Percentiles rank a stretch among this genome's conserved stretches.
phyloP scores from a whole-genome alignment of 1,140 invertebrate genomes.

The Oryzaephilus surinamensis region DNA sequence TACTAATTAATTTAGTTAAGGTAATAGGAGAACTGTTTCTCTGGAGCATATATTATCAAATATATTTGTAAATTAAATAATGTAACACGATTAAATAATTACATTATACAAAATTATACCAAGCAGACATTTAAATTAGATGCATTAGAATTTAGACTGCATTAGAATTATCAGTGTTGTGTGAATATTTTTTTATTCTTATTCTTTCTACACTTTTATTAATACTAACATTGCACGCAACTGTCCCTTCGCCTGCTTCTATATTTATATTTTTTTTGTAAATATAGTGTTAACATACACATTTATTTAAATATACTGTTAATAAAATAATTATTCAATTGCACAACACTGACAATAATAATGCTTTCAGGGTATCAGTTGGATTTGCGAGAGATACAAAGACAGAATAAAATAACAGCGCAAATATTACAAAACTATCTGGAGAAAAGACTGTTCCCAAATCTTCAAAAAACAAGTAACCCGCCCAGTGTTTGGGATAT shows the following conservation, averaged over 20 bases:
- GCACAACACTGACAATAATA: slow-evolving; percentile 15
- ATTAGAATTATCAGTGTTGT: slow-evolving; percentile 13
- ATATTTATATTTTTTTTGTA: too few species aligned
- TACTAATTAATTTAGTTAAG: too few species aligned
- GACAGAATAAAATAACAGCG: slow-evolving; percentile 60
- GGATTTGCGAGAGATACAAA: slow-evolving; percentile 47
- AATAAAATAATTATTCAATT: neutral
- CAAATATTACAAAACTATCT: slow-evolving; percentile 59
- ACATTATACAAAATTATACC: too few species aligned
- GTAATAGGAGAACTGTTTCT: too few species aligned
- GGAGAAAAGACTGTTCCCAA: slow-evolving; percentile 48
- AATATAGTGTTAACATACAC: neutral
- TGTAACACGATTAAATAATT: too few species aligned
- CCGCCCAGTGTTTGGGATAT: slow-evolving; percentile 50
- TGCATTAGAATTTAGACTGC: neutral
- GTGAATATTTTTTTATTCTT: neutral
- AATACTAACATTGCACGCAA: neutral
- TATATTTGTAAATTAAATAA: too few species aligned
- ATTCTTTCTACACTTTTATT: neutral
- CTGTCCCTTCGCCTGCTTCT: too few species aligned
- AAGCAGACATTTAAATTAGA: too few species aligned
- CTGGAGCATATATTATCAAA: too few species aligned
- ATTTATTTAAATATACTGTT: neutral
- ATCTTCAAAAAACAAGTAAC: slow-evolving; percentile 37
- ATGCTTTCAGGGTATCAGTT: slow-evolving; percentile 14